Percentiles rank a stretch among this genome's conserved stretches.
phyloP scores from a whole-genome alignment of 2,113 vertebrate genomes.

The Nerophis ophidion region DNA sequence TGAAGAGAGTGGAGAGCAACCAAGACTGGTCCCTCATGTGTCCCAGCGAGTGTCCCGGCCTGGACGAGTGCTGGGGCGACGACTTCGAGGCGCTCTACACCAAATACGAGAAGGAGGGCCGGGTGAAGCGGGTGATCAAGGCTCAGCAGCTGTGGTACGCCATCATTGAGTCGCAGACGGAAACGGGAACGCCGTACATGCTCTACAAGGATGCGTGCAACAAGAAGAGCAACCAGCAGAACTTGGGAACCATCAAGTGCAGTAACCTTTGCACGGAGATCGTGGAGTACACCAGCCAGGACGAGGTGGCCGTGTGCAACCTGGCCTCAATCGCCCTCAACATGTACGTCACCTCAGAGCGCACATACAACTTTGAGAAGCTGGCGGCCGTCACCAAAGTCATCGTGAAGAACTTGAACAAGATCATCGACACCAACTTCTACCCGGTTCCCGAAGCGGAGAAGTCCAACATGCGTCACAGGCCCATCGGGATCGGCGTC shows the following conservation, averaged over 20 bases:
- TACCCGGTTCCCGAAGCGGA: constrained; percentile 88
- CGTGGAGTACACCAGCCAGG: constrained; percentile 87
- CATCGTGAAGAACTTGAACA: constrained; percentile 90
- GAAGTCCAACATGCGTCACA: constrained; percentile 85
- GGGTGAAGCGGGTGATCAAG: constrained; percentile 83
- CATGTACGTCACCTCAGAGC: constrained; percentile 91
- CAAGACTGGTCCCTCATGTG: constrained; percentile 97
- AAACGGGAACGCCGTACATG: constrained; percentile 97
- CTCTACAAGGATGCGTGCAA: constrained; percentile 97
- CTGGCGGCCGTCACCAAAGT: constrained; percentile 86
- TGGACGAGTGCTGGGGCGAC: constrained; percentile 95
- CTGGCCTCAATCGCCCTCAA: constrained; percentile 93
- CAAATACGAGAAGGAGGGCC: constrained; percentile 85
- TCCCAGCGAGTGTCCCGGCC: constrained; percentile 87
- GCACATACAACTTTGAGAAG: constrained; percentile 85
- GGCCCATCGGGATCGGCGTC: constrained; percentile 93
- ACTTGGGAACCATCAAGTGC: constrained; percentile 93
- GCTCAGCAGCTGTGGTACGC: constrained; percentile 96
- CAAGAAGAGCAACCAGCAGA: constrained; percentile 96
- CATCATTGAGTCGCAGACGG: constrained; percentile 94
- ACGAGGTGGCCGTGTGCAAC: constrained; percentile 96
- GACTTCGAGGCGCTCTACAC: constrained; percentile 93
- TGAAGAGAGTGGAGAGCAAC: constrained; percentile 94
- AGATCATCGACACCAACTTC: constrained; percentile 94
- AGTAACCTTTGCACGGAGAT: constrained; percentile 96